Conservation (phyloP, 1,140 invertebrate species). For the Ceratina calcarata region DNA sequence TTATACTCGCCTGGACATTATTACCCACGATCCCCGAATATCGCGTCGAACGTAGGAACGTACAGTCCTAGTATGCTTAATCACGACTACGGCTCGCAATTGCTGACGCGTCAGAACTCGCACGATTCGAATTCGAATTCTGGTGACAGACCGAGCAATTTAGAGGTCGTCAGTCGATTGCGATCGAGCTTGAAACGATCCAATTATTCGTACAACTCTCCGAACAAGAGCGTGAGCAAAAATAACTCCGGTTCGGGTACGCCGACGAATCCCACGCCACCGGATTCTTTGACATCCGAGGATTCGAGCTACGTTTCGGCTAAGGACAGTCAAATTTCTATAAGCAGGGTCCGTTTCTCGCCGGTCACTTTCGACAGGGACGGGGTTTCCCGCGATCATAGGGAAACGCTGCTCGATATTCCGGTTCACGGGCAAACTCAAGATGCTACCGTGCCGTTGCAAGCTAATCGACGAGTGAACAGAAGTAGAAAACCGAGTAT, state of each 20-base stretch:
- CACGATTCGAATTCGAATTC: conserved; percentile 78
- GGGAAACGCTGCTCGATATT: conserved; percentile 82
- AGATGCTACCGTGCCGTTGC: conserved; percentile 84
- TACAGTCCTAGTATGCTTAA: conserved; percentile 67
- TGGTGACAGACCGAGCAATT: conserved; percentile 86
- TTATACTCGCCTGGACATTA: conserved; percentile 77
- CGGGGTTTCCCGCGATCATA: conserved; percentile 63
- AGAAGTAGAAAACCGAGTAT: conserved; percentile 80
- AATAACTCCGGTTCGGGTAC: conserved; percentile 86
- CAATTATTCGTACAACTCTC: conserved; percentile 80
- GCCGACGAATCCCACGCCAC: conserved; percentile 92
- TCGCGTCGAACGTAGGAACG: conserved; percentile 62
- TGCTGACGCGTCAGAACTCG: conserved; percentile 82
- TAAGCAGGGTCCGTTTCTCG: conserved; percentile 89
- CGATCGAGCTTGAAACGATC: conserved; percentile 88
- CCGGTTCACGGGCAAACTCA: conserved; percentile 84
- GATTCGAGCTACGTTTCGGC: conserved; percentile 92
- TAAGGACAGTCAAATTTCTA: conserved; percentile 84
- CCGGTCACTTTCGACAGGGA: conserved; percentile 84
- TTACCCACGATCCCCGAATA: conserved; percentile 65
- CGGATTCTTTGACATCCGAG: conserved; percentile 90
- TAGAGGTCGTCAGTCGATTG: conserved; percentile 85
- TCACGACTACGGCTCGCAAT: conserved; percentile 78
- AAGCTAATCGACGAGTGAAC: conserved; percentile 76
- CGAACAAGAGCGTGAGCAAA: conserved; percentile 82